A percentile compares a stretch with the other conserved stretches of the same genome.
Conservation (phyloP, 2,113 vertebrate genomes). For the Anas platyrhynchos region DNA sequence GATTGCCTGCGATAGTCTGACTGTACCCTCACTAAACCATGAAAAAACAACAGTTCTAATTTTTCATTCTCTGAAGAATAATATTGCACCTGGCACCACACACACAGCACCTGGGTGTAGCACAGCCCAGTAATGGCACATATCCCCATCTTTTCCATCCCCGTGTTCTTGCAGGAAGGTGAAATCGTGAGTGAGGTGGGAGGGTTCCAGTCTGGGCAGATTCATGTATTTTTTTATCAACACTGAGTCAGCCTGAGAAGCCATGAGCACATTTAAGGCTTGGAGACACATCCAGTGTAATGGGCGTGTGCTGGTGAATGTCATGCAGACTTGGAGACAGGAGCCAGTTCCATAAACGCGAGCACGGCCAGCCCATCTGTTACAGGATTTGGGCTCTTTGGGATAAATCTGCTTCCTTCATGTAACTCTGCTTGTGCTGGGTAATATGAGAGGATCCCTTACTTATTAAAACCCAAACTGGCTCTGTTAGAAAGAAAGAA, state of each 20-base stretch:
- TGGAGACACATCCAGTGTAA: background rate
- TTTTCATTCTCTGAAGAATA: background rate
- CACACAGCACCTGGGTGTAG: background rate
- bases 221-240: background rate
- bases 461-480: background rate
- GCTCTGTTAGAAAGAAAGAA: background rate
- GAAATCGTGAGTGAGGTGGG: background rate
- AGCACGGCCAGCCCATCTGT: background rate
- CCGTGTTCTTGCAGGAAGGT: background rate
- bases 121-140: background rate
- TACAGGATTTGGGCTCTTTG: background rate
- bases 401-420: background rate
- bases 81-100: background rate
- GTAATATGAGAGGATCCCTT: background rate
- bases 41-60: background rate
- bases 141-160: background rate
- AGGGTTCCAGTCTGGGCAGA: constrained; percentile 6
- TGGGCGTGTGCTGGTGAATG: background rate
- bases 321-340: background rate
- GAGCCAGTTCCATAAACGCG: background rate
- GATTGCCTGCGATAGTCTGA: background rate
- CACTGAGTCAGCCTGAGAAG: background rate
- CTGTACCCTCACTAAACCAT: background rate
- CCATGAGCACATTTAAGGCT: background rate
- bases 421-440: background rate